Evolutionary conservation across 2,113 vertebrate genomes (phyloP), one percentile per base, ranked within the genome.

Genomic region (Oreochromis tanganicae): DNA sequence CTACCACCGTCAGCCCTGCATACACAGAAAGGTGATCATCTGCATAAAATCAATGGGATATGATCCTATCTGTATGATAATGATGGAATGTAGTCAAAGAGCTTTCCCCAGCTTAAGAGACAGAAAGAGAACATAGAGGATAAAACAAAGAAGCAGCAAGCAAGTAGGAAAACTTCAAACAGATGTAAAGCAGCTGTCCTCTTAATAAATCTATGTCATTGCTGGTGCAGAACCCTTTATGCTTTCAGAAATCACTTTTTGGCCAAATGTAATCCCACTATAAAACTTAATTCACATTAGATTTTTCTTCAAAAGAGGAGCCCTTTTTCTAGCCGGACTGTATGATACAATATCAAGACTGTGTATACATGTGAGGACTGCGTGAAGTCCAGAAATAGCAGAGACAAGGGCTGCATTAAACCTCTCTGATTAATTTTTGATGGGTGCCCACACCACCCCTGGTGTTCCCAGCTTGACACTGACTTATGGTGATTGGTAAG

Each of bases 1-100:
- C 97, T 97, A 97, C 97, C 97, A 96, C 94, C 94, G 97, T 96
- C 96, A 98, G 97, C 97, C 97, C 97, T 97, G 97, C 97, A 96
- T 97, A 97, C 97, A 98, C 97, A 98, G 97, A 98, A 98, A 97
- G 97, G 97, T 98, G 97, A 97, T 97, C 96, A 98, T 99, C 97
- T 99, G 97, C 98, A 99, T 99, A 97, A 98, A 98, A 99, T 98
- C 98, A 97, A 99, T 99, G 97, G 94, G 96, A 95, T 96, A 97
- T 97, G 97, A 97, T 97, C 96, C 97, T 97, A 88, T 97, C 97
- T 97, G 97, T 97, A 96, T 97, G 97, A 97, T 97, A 96, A 98
- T 97, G 94, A 95, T 95, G 92, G 92, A 94, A 89, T 94, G 85
- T 94, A 92, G 92, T 89, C 92, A 92, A 90, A 89, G 87, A 85